Evolutionary conservation across 2,888 invertebrate species (phyloP), one percentile per base, ranked within the genome.

Genomic region (Eristalinus aeneus): DNA sequence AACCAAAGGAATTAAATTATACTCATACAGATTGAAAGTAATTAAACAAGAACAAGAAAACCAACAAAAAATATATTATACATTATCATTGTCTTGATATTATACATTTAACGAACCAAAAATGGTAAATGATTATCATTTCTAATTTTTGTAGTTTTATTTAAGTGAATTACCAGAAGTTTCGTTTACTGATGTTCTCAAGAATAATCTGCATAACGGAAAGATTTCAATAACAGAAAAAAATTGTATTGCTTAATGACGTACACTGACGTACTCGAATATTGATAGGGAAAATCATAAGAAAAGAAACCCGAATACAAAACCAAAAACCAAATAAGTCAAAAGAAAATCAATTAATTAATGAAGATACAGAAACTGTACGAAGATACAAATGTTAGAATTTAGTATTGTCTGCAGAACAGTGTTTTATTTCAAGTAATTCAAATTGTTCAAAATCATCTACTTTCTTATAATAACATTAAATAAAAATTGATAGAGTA

Each of bases 401-500:
- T 39, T 63, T 73, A 83, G 77, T 77, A 77, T 68, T 77, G 39
- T 69, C 72, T 68, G 82, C 67, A 76, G 68, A 46, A 46, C 72
- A 72, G 36, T 77, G 77, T 83, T 83, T 77, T 64, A 83, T 77
- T 83, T 77, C 56, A 68, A 46, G 56, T 71, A 77, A 73, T 72
- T 83, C 32, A 71, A 83, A 77, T 77, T 77, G 82, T 83, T 83
- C 82, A 83, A 83, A 83, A 83, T 77, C 61, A 83, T 77, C 77
- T 83, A 83, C 77, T 83, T 83, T 83, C 82, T 83, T 83, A 83
- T 83, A 73, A 83, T 83, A 39, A 77, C 23, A 77, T 83, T 83
- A 83, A 83, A 83, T 83, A 83, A 73, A 81, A 77, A 83, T 83
- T 83, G 77, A 77, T 83, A 77, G 82, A 77, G 68, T 77, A 83